Base-by-base conservation (phyloP, 2,797 vertebrate genomes). In the Saxicola maurus region DNA sequence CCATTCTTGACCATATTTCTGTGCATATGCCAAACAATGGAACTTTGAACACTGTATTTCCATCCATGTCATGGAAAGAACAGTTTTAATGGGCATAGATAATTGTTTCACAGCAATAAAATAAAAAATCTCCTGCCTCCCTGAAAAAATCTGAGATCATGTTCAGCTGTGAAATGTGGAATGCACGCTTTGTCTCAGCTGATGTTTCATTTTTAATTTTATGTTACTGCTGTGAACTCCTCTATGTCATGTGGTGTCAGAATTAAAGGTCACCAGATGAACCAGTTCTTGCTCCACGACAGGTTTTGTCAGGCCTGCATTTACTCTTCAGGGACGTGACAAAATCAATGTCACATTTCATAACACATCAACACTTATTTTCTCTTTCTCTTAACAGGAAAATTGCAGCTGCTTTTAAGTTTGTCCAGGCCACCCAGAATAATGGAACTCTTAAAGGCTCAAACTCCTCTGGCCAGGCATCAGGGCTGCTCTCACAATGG, bases 321-420 rank as follows among this genome's bases (percentile, higher is more conserved):
- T 87, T 71, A 38, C 75, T 85, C 55, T 62, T 77, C 59, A 78
- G 57, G 23, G 46, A 18, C n/a, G 14, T 43, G 46, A 53, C 42
- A 55, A 81, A 72, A 60, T 64, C 20, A 15, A 3, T 48, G 89
- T 64, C 67, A 57, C 2, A 0, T 66, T 43, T 52, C 5, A 3
- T 65, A 49, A 66, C 56, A 48, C 28, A 48, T 83, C 82, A 94
- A 92, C 76, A 30, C 9, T 60, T 90, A n/a, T 45, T 77, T 92
- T 96, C 90, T 93, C 51, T 87, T 82, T 95, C 91, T 94, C 62
- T 89, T 86, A 81, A 97, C 98, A 99, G 99, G 98, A 99, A 99
- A 98, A 98, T 99, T 97, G 99, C 98, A 92, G 98, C 99, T 95
- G 99, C 98, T 18, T 97, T 98, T 97, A 99, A 99, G 96, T 98